Evolutionary conservation across 1,140 invertebrate genomes (phyloP).

Genomic region (Magallana ariakensis): DNA sequence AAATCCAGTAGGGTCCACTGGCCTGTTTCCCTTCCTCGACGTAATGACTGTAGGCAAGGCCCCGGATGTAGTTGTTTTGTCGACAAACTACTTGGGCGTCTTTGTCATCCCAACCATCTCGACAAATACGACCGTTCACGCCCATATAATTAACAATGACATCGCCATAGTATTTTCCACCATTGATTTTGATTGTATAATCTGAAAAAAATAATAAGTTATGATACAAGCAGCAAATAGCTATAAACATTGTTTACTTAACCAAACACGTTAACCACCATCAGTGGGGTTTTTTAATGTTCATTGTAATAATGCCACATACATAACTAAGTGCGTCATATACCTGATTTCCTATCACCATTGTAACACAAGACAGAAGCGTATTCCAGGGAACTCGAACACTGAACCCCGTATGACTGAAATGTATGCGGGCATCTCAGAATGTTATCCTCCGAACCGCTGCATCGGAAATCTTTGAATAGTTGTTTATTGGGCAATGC

Average conservation of each 20-base stretch:
- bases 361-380: conserved; percentile 67
- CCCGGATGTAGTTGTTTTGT: conserved; percentile 58
- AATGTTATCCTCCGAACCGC: conserved; percentile 60
- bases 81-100: conserved; percentile 65
- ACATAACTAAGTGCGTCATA: background rate
- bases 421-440: conserved; percentile 54
- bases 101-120: conserved; percentile 58
- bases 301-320: no score
- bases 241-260: no score
- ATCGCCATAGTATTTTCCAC: conserved; percentile 46
- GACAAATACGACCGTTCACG: conserved; percentile 62
- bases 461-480: conserved; percentile 61
- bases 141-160: conserved; percentile 52
- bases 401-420: background rate
- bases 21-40: conserved; percentile 22
- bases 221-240: no score
- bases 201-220: conserved; percentile 48
- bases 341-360: conserved; percentile 34
- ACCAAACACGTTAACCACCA: no score
- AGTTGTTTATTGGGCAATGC: conserved; percentile 24
- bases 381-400: conserved; percentile 55
- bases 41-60: conserved; percentile 55
- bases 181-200: conserved; percentile 53
- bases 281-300: no score
- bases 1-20: conserved; percentile 58